Base-by-base conservation (phyloP, 2,113 vertebrate genomes). In the Eubucco bourcierii region DNA sequence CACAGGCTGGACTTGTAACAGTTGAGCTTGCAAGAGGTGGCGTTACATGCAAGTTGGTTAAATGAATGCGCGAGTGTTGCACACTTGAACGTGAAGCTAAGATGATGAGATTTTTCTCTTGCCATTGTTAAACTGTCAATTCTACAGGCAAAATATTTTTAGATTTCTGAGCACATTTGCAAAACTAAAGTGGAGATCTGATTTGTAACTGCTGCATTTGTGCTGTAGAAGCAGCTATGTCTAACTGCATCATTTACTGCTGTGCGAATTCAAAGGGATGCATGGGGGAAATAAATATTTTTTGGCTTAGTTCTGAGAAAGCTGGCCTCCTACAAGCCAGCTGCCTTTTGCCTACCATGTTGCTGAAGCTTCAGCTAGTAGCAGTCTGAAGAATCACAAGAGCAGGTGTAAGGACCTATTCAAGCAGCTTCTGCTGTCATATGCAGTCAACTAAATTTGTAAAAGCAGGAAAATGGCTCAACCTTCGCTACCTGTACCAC, bases 211-310 rank as follows among this genome's bases (percentile, higher is more conserved):
- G 79, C 94, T 90, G 77, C 70, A 5, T 19, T 61, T 31, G 4
- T n/a, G 58, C 41, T 33, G 28, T n/a, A 15, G 88, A 37, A 80
- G 67, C 37, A 80, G 87, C 74, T 94, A 67, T 84, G 86, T 81
- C 58, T 90, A 78, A 41, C 88, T 56, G 47, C 4, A 1, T 28
- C 47, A 66, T 64, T 92, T 88, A 77, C n/a, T 77, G 5, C 34
- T 75, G 73, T 72, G 70, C 31, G 9, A 63, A 34, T 55, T 65
- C 1, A 0, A 21, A 44, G 59, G 9, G 33, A 12, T 5, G 9
- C 3, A 10, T 4, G 21, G 4, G 60, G 3, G 19, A 5, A 1
- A 4, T 25, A 8, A 9, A 15, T 41, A 8, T 72, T 58, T 4
- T 41, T 60, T 15, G 41, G 18, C 10, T 16, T 29, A 2, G 37